Conservation (phyloP, 2,113 vertebrate genomes). For the Plotosus lineatus region DNA sequence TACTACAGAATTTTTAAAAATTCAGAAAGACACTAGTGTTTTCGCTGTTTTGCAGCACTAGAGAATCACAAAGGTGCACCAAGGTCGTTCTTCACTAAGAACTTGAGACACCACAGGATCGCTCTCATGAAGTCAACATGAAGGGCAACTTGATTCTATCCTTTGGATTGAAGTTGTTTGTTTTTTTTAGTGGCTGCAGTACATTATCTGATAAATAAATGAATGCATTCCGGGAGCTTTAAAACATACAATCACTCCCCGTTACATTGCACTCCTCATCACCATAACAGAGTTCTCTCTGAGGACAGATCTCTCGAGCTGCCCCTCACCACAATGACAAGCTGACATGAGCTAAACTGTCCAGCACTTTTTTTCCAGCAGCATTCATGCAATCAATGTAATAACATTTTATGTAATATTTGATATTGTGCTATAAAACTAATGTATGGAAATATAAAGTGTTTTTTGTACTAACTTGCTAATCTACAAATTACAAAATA, state of each 20-base stretch:
- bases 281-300: slow-evolving; percentile 1
- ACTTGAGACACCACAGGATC: slow-evolving; percentile 60
- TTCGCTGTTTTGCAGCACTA: not conserved
- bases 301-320: not conserved
- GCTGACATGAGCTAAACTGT: not conserved
- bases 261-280: not conserved
- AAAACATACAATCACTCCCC: not conserved
- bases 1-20: not conserved
- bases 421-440: no score
- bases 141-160: slow-evolving; percentile 61
- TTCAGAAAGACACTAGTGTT: not conserved
- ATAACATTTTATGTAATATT: no score
- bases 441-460: no score
- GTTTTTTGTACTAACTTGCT: no score
- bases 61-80: slow-evolving; percentile 8
- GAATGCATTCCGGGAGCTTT: not conserved
- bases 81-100: slow-evolving; percentile 30
- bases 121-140: slow-evolving; percentile 68
- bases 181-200: not conserved
- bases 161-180: not conserved
- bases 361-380: not conserved
- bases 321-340: not conserved
- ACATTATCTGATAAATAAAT: not conserved
- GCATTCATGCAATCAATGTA: not conserved
- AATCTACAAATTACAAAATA: no score